Evolutionary conservation across 2,888 invertebrate genomes (phyloP), one percentile per base, ranked within the genome.

Genomic region (Callosobruchus maculatus): DNA sequence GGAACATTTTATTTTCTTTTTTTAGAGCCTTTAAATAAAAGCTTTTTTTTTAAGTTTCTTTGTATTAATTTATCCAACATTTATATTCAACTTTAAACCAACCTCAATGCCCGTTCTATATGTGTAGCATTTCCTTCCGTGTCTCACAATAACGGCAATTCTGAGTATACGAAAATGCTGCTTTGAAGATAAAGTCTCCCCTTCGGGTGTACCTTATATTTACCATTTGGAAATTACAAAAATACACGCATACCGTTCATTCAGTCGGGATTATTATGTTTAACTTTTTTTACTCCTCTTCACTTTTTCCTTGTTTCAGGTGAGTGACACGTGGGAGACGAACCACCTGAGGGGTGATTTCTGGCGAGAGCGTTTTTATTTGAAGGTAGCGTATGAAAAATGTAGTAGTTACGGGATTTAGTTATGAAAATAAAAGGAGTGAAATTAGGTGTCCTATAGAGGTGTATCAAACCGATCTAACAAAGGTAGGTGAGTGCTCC

Each of bases 191-290:
- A 82, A 82, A 81, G 81, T 81, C 80, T 77, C 79, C 82, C 80
- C 79, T 82, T 79, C 81, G 80, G 49, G 49, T 49, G 18, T 18
- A 49, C 49, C 49, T 80, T 82, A 81, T 83, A 83, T 82, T 84
- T 85, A 83, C 82, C 82, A 81, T 80, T 81, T 80, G 81, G 79
- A 85, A 85, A 84, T 85, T 84, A 85, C 82, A 83, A 83, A 84
- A 85, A 84, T 82, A 83, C 83, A 83, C 82, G 81, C 80, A 81
- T 81, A 71, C 75, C 49, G 49, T 49, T 49, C 49, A 1, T 49
- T 3, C 49, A 49, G n/a, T n/a, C n/a, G 49, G 49, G 13, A 49
- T 49, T 49, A 49, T 49, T 49, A 49, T 49, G 18, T 18, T 49
- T 49, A 49, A 49, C 49, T 3, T 49, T 26, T 49, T 18, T 13